phyloP scores from a whole-genome alignment of 2,113 vertebrate genomes.

The Archocentrus centrarchus region DNA sequence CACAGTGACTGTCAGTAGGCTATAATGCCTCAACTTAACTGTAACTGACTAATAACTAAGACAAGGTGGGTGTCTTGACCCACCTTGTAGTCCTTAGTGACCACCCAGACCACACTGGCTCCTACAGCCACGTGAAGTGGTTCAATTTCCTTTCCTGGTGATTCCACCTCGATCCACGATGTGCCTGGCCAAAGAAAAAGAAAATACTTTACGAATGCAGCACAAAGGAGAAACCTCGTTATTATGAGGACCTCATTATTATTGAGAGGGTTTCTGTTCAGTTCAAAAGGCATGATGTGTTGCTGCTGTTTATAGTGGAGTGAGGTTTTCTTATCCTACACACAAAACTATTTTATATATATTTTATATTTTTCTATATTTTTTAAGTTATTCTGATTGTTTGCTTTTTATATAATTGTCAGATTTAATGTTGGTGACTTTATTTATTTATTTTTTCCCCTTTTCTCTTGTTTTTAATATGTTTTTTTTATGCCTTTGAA shows the following conservation, averaged over 20 bases:
- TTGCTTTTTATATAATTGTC: neutral
- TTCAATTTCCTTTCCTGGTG: conserved; percentile 87
- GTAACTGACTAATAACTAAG: too few relatives aligned
- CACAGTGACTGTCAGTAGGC: too few relatives aligned
- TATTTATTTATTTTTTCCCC: too few relatives aligned
- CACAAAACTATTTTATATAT: neutral
- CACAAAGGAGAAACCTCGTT: neutral
- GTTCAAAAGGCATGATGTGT: neutral
- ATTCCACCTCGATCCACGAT: conserved; percentile 89
- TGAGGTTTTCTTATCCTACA: neutral
- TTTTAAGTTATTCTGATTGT: too few relatives aligned
- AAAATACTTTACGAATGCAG: neutral
- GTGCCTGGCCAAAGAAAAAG: conserved; percentile 59
- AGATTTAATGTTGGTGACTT: neutral
- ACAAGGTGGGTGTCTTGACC: conserved; percentile 36
- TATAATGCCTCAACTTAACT: too few relatives aligned
- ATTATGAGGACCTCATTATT: neutral
- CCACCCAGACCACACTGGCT: conserved; percentile 91
- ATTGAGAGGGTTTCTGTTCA: neutral
- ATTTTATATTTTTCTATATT: neutral
- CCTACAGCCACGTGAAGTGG: conserved; percentile 91
- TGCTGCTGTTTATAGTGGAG: neutral
- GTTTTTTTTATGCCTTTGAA: neutral
- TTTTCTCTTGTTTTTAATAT: too few relatives aligned
- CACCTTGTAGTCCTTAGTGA: conserved; percentile 95